Percentiles rank a stretch among this genome's conserved stretches.
Evolutionary conservation across 2,797 vertebrate species (phyloP).

Genomic region (Tolypeutes matacus): DNA sequence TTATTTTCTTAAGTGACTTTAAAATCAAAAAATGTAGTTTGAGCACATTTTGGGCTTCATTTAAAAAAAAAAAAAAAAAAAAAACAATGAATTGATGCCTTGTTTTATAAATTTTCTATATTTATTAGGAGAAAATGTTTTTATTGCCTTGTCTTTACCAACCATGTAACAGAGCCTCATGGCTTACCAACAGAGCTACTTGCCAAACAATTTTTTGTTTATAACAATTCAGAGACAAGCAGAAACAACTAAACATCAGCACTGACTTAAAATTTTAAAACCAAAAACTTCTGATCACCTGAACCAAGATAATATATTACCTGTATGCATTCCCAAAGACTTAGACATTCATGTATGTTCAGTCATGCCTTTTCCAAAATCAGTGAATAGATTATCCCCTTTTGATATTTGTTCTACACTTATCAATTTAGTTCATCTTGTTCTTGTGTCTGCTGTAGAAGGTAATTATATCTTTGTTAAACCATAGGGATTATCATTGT

Average conservation of each 20-base stretch:
- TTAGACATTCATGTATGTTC: slow-evolving; percentile 14
- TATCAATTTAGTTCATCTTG: slow-evolving; percentile 80
- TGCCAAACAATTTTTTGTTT: slow-evolving; percentile 89
- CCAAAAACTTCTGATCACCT: slow-evolving; percentile 75
- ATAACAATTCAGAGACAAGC: slow-evolving; percentile 80
- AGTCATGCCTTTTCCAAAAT: slow-evolving; percentile 42
- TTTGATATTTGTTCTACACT: slow-evolving; percentile 82
- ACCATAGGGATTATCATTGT: slow-evolving; percentile 85
- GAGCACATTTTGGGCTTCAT: slow-evolving; percentile 82
- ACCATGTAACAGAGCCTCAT: slow-evolving; percentile 88
- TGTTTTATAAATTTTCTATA: slow-evolving; percentile 91
- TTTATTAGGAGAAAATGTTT: slow-evolving; percentile 89
- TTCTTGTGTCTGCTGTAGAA: slow-evolving; percentile 88
- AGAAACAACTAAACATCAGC: slow-evolving; percentile 75
- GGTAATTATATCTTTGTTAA: slow-evolving; percentile 84
- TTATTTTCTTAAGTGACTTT: slow-evolving; percentile 79
- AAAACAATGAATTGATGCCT: slow-evolving; percentile 85
- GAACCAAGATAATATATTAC: slow-evolving; percentile 71
- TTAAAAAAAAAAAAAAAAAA: slow-evolving; percentile 78
- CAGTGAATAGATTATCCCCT: slow-evolving; percentile 32
- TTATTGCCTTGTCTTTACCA: slow-evolving; percentile 89
- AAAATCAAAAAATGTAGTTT: slow-evolving; percentile 77
- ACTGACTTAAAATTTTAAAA: slow-evolving; percentile 79
- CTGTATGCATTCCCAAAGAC: slow-evolving; percentile 75
- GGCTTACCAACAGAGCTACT: slow-evolving; percentile 85